Evolutionary conservation across 2,113 vertebrate species (phyloP).

Genomic region (Myotis brandtii): DNA sequence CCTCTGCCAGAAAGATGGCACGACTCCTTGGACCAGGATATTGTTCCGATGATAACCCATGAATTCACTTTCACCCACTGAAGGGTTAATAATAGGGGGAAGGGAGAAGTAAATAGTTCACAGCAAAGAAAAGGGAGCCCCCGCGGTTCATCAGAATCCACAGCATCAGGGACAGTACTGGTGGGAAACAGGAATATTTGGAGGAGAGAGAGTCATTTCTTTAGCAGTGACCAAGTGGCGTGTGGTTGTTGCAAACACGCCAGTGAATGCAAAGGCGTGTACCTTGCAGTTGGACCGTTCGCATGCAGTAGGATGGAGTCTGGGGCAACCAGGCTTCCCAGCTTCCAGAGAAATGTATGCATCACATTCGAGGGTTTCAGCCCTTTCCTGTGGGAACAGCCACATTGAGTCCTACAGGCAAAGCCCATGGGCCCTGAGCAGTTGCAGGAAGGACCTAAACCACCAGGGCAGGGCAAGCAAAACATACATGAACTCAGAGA

Average conservation of each 20-base stretch:
- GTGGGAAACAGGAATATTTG: background rate
- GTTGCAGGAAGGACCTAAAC: background rate
- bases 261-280: background rate
- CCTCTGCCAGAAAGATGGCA: background rate
- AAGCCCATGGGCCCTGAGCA: background rate
- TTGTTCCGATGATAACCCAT: background rate
- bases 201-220: background rate
- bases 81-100: background rate
- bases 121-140: background rate
- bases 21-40: no score
- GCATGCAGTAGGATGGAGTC: background rate
- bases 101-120: no score
- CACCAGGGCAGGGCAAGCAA: background rate
- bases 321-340: background rate
- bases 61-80: background rate
- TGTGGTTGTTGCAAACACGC: rapidly evolving
- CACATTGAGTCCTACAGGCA: background rate
- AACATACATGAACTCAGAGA: background rate
- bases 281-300: rapidly evolving
- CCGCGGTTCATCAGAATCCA: background rate
- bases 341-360: background rate
- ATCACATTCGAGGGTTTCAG: background rate
- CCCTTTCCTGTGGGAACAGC: background rate
- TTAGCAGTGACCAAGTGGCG: background rate
- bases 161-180: background rate